Percentiles rank a stretch among this genome's conserved stretches.
These are phyloP conservation scores for Tamias sibiricus DNA, from an alignment of 2,113 vertebrate species.

Conservation along the genomic window DNA sequence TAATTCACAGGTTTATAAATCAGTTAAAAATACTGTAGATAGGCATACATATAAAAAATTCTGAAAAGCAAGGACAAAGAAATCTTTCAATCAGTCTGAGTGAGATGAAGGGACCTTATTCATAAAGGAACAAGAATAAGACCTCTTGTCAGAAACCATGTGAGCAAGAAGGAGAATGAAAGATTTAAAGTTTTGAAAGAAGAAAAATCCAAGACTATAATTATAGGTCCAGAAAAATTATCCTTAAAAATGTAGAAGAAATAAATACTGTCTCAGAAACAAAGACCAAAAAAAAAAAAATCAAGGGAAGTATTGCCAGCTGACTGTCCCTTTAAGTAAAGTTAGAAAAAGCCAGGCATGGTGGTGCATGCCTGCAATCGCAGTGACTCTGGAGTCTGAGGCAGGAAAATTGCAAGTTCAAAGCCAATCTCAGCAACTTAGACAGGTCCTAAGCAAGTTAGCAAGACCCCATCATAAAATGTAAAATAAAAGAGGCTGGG, in stretches of 20 bases:
- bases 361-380: too few species aligned
- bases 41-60: background rate
- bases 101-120: background rate
- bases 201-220: background rate
- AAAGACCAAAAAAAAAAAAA: background rate
- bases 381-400: too few species aligned
- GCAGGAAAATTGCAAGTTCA: too few species aligned
- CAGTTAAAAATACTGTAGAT: background rate
- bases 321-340: background rate
- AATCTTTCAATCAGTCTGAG: background rate
- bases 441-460: too few species aligned
- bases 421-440: too few species aligned
- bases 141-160: background rate
- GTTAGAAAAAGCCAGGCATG: too few species aligned
- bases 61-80: background rate
- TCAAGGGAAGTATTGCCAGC: background rate
- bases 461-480: too few species aligned
- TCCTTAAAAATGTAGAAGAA: background rate
- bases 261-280: background rate
- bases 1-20: background rate
- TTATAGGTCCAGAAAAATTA: background rate
- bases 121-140: background rate
- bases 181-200: background rate
- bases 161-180: background rate
- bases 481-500: too few species aligned